Conservation (phyloP, 2,888 invertebrate species). For the Drosophila histrio region DNA sequence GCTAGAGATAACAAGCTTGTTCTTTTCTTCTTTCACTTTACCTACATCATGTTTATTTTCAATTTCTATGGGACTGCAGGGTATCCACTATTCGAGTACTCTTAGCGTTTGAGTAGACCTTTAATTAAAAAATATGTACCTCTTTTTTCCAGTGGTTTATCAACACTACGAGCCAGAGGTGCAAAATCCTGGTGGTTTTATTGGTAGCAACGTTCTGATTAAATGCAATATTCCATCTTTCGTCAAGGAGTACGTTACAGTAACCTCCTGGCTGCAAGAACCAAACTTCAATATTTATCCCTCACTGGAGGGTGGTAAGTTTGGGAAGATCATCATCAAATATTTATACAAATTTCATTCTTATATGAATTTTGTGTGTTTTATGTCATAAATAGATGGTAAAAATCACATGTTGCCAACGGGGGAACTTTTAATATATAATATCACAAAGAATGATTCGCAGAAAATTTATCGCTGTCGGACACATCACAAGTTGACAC, state of each 20-base stretch:
- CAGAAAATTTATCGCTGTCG: slow-evolving; percentile 86
- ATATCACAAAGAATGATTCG: slow-evolving; percentile 86
- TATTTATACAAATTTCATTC: background rate
- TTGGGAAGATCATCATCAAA: background rate
- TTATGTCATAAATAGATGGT: slow-evolving; percentile 84
- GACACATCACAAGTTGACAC: slow-evolving; percentile 87
- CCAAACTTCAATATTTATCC: slow-evolving; percentile 86
- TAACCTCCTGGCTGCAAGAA: slow-evolving; percentile 86
- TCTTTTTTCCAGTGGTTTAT: slow-evolving; percentile 84
- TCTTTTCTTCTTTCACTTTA: too few species aligned
- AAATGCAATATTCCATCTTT: slow-evolving; percentile 86
- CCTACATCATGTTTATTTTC: slow-evolving; percentile 1
- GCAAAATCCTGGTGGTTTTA: slow-evolving; percentile 86
- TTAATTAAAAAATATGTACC: slow-evolving; percentile 17
- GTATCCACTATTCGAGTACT: slow-evolving; percentile 2
- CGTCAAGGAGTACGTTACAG: slow-evolving; percentile 86
- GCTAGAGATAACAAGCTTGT: background rate
- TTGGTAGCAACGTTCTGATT: slow-evolving; percentile 86
- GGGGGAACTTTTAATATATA: slow-evolving; percentile 87
- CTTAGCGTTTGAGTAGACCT: background rate
- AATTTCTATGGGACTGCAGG: background rate
- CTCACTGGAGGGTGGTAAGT: slow-evolving; percentile 85
- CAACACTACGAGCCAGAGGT: slow-evolving; percentile 86
- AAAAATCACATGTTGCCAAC: slow-evolving; percentile 86
- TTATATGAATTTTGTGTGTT: background rate